phyloP scores from a whole-genome alignment of 1,140 invertebrate species.

The Megalonaias nervosa region DNA sequence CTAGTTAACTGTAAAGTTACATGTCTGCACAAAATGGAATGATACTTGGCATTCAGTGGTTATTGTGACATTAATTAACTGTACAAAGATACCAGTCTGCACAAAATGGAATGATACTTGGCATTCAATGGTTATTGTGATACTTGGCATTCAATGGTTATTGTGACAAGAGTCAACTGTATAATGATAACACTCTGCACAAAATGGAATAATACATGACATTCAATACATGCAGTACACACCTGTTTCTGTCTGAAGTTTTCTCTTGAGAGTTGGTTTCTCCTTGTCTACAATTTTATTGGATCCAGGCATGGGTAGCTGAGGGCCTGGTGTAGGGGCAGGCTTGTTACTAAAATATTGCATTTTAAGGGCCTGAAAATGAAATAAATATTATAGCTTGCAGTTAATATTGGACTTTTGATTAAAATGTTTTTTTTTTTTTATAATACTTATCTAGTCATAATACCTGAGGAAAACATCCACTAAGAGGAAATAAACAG shows the following conservation, averaged over 20 bases:
- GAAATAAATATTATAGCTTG: background rate
- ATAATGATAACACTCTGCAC: no score
- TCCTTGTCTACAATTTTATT: constrained; percentile 55
- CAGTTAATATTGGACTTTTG: background rate
- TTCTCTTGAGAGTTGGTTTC: constrained; percentile 50
- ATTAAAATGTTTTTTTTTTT: background rate
- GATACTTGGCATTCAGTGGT: no score
- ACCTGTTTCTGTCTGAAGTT: constrained; percentile 41
- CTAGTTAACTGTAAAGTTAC: no score
- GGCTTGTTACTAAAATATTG: constrained; percentile 85
- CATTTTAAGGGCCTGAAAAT: constrained; percentile 71
- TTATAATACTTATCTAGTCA: background rate
- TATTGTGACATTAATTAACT: no score
- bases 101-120: no score
- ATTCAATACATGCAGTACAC: background rate
- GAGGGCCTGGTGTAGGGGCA: constrained; percentile 84
- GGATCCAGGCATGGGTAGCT: constrained; percentile 78
- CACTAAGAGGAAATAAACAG: no score
- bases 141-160: no score
- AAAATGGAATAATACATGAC: no score
- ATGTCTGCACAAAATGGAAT: no score
- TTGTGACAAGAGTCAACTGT: no score
- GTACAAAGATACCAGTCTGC: no score
- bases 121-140: no score
- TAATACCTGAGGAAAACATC: background rate